Evolutionary conservation across 53 echinoderm and acorn worm genomes (phyloP), one percentile per base, ranked within the genome.

Genomic region (Henricia sp.): DNA sequence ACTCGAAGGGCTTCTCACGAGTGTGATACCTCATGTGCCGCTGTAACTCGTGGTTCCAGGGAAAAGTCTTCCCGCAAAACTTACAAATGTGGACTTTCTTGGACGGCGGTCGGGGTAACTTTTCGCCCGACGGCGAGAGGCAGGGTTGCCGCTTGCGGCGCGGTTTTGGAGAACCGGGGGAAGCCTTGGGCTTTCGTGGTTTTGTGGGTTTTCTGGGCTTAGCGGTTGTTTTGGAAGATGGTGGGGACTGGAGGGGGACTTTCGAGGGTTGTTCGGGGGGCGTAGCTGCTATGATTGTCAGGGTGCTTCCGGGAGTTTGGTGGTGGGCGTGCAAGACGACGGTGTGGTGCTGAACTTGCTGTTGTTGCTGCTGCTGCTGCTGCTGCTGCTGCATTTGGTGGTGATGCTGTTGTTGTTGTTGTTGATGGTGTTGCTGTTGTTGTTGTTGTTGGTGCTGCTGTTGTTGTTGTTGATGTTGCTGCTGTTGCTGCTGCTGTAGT

Each of bases 1-100:
- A 97, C 72, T 97, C 94, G 51, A 94, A 97, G 0, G 97, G 97
- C 43, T 97, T 97, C 84, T 97, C 97, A 27, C 97, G 83, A 0
- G 97, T 97, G 73, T 97, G 97, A 25, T 90, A 92, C 6, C 97
- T 87, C 28, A 94, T 69, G 55, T 97, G 97, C 57, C 94, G 90
- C 67, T 92, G 90, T 9, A 97, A 92, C 85, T 97, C 97, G 88
- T 94, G 94, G 86, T 92, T 92, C 92, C 94, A 94, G 24, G 84
- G 72, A 67, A 94, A 97, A 0, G 94, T 90, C 62, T 86, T 83
- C 4, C 88, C 88, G 77, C 97, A 97, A 65, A 90, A 97, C 41
- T 88, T 88, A 66, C 97, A 94, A 44, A 21, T 26, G 80, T 80
- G 80, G 24, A n/a, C 1, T 50, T 80, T 80, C 64, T 80, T 80